Conservation (phyloP, 2,797 vertebrate genomes). For the Sitta carolinensis region DNA sequence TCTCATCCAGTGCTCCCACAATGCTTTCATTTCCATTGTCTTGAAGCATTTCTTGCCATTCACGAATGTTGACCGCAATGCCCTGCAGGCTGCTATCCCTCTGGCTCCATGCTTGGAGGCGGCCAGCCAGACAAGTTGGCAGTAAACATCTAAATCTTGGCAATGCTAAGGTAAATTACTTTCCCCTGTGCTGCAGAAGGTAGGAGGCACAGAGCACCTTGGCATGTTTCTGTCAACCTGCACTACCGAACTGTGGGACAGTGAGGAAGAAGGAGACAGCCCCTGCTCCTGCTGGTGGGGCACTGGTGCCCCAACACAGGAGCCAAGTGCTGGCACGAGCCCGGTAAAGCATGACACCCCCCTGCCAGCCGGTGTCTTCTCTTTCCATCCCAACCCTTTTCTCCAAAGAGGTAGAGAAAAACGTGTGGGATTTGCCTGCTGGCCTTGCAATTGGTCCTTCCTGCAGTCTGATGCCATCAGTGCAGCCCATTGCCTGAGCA, state of each 20-base stretch:
- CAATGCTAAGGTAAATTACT: background rate
- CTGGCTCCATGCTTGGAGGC: background rate
- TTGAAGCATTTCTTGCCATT: conserved; percentile 53
- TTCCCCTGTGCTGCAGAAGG: background rate
- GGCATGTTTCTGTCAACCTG: background rate
- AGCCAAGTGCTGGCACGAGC: background rate
- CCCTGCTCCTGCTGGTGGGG: background rate
- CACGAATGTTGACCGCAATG: conserved; percentile 51
- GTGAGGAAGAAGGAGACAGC: background rate
- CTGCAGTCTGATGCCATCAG: background rate
- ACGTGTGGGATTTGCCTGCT: background rate
- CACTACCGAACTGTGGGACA: fast-evolving
- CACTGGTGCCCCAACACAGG: background rate
- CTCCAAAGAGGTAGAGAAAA: background rate
- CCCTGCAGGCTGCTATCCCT: conserved; percentile 7
- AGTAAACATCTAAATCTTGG: background rate
- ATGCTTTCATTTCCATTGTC: conserved; percentile 63
- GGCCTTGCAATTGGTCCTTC: background rate
- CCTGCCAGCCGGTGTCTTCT: background rate
- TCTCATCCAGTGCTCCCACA: conserved; percentile 34
- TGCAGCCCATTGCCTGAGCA: background rate
- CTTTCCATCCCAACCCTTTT: background rate
- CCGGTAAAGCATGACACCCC: background rate
- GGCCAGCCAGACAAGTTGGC: background rate
- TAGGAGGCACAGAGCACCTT: background rate